Conservation (phyloP, 2,888 invertebrate genomes). For the Hypselothyrea guttata region DNA sequence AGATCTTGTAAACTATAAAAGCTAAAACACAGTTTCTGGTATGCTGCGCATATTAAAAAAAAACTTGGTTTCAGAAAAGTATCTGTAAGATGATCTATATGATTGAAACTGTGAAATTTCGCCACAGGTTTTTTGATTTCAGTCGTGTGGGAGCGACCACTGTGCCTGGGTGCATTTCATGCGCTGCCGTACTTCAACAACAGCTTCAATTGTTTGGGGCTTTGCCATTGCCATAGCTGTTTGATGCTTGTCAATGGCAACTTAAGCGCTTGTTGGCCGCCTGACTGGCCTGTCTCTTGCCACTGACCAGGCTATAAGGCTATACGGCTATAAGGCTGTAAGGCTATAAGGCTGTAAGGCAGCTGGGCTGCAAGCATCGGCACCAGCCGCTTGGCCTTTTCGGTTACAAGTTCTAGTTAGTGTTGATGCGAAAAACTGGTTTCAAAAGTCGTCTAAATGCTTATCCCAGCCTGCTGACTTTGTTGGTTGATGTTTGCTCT, state of each 20-base stretch:
- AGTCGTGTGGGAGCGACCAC: no score
- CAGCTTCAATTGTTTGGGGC: not conserved
- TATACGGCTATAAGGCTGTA: slow-evolving; percentile 7
- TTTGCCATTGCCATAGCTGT: slow-evolving; percentile 6
- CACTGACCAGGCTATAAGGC: slow-evolving; percentile 6
- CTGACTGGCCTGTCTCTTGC: slow-evolving; percentile 9
- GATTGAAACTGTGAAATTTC: no score
- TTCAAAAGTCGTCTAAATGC: slow-evolving; percentile 63
- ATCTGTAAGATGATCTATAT: no score
- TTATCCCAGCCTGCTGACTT: slow-evolving; percentile 46
- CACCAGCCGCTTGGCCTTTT: slow-evolving; percentile 47
- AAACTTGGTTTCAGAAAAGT: no score
- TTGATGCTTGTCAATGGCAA: slow-evolving; percentile 45
- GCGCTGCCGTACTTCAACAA: no score
- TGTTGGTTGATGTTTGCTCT: slow-evolving; percentile 8
- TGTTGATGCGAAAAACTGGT: slow-evolving; percentile 57
- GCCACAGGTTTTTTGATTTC: no score
- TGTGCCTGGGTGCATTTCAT: not conserved
- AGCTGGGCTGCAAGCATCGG: slow-evolving; percentile 5
- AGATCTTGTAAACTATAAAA: no score
- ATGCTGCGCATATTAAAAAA: no score
- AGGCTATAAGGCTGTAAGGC: slow-evolving; percentile 6
- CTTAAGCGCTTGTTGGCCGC: slow-evolving; percentile 35
- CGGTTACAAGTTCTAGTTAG: slow-evolving; percentile 46
- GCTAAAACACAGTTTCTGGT: no score